phyloP scores from a whole-genome alignment of 2,113 vertebrate species.

The Hiodon alosoides region DNA sequence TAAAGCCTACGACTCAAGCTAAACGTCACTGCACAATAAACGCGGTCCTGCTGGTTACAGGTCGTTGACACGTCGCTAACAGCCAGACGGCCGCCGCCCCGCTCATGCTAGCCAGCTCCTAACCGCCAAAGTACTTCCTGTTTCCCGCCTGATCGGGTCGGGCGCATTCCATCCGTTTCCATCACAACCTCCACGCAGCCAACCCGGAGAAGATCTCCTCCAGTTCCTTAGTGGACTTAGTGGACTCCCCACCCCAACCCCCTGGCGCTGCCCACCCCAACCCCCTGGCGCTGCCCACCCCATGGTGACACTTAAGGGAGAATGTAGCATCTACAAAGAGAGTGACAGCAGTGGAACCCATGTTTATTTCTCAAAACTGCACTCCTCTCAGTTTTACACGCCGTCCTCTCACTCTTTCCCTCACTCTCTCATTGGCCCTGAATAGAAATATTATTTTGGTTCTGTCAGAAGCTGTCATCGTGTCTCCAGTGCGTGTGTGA shows the following conservation, averaged over 20 bases:
- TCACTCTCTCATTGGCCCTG: constrained; percentile 38
- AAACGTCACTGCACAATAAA: not conserved
- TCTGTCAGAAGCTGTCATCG: constrained; percentile 57
- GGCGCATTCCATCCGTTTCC: constrained; percentile 5
- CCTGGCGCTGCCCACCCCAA: not conserved
- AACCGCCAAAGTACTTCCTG: not conserved
- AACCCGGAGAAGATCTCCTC: not conserved
- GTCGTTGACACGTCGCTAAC: not conserved
- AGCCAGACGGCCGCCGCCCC: not conserved
- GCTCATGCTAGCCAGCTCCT: constrained; percentile 3
- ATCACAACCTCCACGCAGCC: constrained; percentile 9
- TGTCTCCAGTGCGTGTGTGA: constrained; percentile 43
- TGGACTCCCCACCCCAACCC: not conserved
- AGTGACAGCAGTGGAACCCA: constrained; percentile 7
- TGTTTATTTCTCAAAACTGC: constrained; percentile 9
- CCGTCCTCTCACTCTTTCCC: not conserved
- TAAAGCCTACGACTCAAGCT: no score
- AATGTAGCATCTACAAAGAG: not conserved
- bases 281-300: not conserved
- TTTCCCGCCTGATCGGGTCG: not conserved
- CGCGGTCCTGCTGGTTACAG: not conserved
- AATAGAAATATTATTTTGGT: constrained; percentile 64
- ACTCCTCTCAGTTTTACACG: constrained; percentile 17
- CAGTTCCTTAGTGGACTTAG: constrained; percentile 4
- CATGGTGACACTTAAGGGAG: not conserved